Percentiles rank a stretch among this genome's conserved stretches.
These are phyloP conservation scores for Mobula hypostoma DNA, from an alignment of 2,113 vertebrate species.

Conservation along the genomic window DNA sequence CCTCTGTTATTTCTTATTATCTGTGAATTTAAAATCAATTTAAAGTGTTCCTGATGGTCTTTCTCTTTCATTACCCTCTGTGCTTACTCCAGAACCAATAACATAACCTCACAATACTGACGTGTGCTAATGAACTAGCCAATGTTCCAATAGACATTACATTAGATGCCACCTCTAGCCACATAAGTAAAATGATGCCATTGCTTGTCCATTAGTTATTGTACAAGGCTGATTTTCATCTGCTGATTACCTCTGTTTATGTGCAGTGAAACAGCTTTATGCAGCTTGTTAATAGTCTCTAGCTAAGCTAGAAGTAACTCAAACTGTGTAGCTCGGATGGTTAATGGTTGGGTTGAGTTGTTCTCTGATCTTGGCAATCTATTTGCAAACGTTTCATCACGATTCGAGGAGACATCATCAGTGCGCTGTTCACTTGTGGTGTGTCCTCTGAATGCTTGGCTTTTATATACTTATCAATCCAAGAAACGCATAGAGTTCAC, in stretches of 20 bases:
- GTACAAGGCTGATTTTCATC: not conserved
- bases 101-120: not conserved
- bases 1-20: not conserved
- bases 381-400: too few species aligned
- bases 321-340: too few species aligned
- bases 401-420: too few species aligned
- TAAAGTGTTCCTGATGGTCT: not conserved
- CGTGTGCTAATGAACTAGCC: not conserved
- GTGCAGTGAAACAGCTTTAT: not conserved
- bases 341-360: too few species aligned
- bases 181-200: not conserved
- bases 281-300: not conserved
- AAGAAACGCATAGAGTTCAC: too few species aligned
- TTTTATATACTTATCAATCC: too few species aligned
- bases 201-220: not conserved
- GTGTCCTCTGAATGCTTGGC: too few species aligned
- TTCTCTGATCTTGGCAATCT: too few species aligned
- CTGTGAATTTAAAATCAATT: not conserved
- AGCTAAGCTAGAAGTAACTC: not conserved
- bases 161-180: not conserved
- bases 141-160: not conserved
- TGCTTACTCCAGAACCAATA: not conserved
- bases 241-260: not conserved
- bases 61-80: not conserved
- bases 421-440: too few species aligned